These are phyloP conservation scores for Cerastis rubricosa DNA, from an alignment of 2,888 invertebrate genomes.

Conservation along the genomic window DNA sequence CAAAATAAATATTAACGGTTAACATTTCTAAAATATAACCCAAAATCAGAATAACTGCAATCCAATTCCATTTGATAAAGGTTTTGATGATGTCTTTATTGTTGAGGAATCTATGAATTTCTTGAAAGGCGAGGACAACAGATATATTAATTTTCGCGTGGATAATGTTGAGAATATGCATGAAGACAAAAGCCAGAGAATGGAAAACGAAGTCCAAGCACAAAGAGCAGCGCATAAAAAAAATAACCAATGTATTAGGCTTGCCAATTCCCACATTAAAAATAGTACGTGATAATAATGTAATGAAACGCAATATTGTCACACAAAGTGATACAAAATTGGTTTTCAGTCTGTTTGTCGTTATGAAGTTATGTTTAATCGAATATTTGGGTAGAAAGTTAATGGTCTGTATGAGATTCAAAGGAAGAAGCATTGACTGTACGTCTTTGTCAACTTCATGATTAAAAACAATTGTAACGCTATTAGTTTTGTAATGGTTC, in stretches of 20 bases:
- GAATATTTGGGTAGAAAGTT: conserved; percentile 9
- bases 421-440: conserved; percentile 9
- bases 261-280: too few relatives aligned
- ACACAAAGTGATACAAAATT: not conserved
- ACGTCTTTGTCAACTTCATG: conserved; percentile 11
- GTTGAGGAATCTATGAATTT: not conserved
- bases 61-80: conserved; percentile 17
- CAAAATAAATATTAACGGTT: fast-evolving
- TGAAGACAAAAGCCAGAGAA: not conserved
- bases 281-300: not conserved
- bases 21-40: not conserved
- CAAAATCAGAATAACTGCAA: conserved; percentile 9
- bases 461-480: not conserved
- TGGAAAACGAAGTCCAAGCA: not conserved
- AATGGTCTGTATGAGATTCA: not conserved
- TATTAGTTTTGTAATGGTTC: not conserved
- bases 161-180: conserved; percentile 12
- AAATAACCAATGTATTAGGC: not conserved
- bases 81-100: not conserved
- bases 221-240: not conserved
- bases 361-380: conserved; percentile 4
- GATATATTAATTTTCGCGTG: not conserved
- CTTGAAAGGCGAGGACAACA: not conserved
- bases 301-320: not conserved
- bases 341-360: not conserved